Percentiles rank a stretch among this genome's conserved stretches.
phyloP scores from a whole-genome alignment of 2,113 vertebrate species.

The Hemibagrus wyckioides region DNA sequence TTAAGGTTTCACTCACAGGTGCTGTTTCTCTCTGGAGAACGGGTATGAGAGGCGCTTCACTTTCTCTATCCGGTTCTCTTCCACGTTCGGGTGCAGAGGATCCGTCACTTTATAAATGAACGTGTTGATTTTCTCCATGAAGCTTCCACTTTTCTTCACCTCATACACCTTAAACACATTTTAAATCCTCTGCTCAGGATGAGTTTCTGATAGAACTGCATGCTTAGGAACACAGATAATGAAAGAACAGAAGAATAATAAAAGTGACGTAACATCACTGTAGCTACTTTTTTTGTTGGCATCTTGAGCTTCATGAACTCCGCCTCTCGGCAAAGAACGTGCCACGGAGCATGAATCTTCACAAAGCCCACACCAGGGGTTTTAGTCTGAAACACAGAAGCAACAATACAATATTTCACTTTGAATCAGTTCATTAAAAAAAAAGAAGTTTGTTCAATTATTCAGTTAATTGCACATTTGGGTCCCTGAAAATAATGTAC shows the following conservation, averaged over 20 bases:
- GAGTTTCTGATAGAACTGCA: neutral
- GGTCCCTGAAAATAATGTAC: neutral
- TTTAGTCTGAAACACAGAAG: slow-evolving; percentile 74
- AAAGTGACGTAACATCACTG: neutral
- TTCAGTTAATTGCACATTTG: neutral
- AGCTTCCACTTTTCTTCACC: slow-evolving; percentile 80
- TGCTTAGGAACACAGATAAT: neutral
- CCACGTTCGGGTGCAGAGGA: slow-evolving; percentile 89
- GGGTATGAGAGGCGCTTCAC: slow-evolving; percentile 91
- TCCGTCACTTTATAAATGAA: slow-evolving; percentile 86
- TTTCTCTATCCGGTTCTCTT: slow-evolving; percentile 79
- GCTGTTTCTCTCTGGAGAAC: slow-evolving; percentile 94
- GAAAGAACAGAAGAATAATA: neutral
- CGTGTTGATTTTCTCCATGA: slow-evolving; percentile 86
- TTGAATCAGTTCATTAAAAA: neutral
- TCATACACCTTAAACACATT: slow-evolving; percentile 81
- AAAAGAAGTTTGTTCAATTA: neutral
- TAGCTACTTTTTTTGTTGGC: slow-evolving; percentile 86
- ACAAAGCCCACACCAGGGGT: slow-evolving; percentile 84
- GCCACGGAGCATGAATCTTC: slow-evolving; percentile 87
- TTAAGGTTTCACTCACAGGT: slow-evolving; percentile 81
- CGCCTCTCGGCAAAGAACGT: slow-evolving; percentile 84
- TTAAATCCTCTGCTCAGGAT: neutral
- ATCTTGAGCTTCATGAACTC: slow-evolving; percentile 91
- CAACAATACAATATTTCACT: neutral